Base-by-base conservation (phyloP, 2,113 vertebrate genomes). In the Pardalotus punctatus region DNA sequence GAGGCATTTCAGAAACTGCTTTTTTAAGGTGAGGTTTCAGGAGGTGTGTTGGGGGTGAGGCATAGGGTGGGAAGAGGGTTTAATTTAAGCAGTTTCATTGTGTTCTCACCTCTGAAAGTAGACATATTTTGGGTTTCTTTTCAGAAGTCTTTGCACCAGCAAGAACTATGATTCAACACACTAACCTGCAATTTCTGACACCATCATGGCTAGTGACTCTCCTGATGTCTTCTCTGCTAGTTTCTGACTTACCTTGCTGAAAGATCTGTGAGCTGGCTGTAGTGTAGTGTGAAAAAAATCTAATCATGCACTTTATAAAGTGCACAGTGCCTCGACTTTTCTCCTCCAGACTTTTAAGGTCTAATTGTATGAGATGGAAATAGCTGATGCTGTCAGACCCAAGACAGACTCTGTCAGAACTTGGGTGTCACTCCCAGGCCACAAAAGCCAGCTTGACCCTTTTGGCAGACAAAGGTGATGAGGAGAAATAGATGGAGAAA, bases 121-220 rank as follows among this genome's bases (percentile, higher is more conserved):
- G 5, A 51, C 8, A 40, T 12, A 7, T 35, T 78, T 60, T 67
- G 13, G 20, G 10, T 10, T 65, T n/a, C 27, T 73, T 53, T 36
- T 13, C 16, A 65, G 48, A 73, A 73, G 14, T 2, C 31, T 64
- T 94, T 0, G 0, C 27, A 31, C 2, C 22, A 82, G 45, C 2
- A 6, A 15, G 38, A 58, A 12, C 9, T 33, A 24, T 29, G 22
- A 40, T 36, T 85, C 28, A 76, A 42, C 17, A 65, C 0, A 5
- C 12, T 13, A 70, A 69, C 22, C 15, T 90, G 69, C 53, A 54
- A 47, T 51, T 81, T 85, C 36, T 88, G 62, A 23, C 16, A 47
- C 29, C 3, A 6, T 82, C 11, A 2, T 60, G 28, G 14, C n/a
- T 67, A 50, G 8, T 67, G 47, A 47, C 7, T 81, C 35, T 82